A percentile compares a stretch with the other conserved stretches of the same genome.
These are phyloP conservation scores for Montifringilla adamsi DNA, from an alignment of 2,113 vertebrate genomes.

Conservation along the genomic window DNA sequence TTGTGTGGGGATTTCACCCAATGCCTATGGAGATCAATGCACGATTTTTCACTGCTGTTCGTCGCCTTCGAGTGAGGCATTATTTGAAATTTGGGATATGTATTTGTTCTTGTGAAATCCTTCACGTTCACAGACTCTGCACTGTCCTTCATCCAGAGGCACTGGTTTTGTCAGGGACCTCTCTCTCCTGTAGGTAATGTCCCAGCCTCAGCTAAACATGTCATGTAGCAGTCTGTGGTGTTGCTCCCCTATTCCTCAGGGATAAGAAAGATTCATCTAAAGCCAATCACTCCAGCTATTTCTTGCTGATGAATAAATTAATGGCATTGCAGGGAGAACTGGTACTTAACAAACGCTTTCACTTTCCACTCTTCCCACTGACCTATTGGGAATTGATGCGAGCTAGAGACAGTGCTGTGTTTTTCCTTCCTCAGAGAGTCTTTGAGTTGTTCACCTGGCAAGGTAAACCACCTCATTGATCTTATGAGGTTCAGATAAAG, in stretches of 20 bases:
- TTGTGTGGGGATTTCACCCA: background rate
- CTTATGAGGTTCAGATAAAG: background rate
- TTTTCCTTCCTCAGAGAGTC: background rate
- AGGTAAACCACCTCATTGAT: background rate
- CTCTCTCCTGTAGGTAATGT: background rate
- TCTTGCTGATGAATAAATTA: background rate
- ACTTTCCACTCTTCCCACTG: background rate
- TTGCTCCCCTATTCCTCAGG: background rate
- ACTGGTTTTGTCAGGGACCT: background rate
- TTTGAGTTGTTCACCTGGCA: background rate
- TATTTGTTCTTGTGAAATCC: background rate
- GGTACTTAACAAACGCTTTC: background rate
- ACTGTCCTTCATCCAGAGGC: background rate
- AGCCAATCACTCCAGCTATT: background rate
- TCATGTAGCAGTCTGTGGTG: background rate
- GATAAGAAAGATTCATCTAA: background rate
- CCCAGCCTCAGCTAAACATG: background rate
- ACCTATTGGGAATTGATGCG: background rate
- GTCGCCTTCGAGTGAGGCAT: background rate
- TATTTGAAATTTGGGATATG: background rate
- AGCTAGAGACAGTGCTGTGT: background rate
- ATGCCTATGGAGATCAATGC: rapidly evolving
- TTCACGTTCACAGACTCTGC: background rate
- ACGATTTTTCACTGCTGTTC: background rate
- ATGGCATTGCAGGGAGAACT: background rate